phyloP scores from a whole-genome alignment of 2,888 invertebrate genomes.

The Brenthis ino region DNA sequence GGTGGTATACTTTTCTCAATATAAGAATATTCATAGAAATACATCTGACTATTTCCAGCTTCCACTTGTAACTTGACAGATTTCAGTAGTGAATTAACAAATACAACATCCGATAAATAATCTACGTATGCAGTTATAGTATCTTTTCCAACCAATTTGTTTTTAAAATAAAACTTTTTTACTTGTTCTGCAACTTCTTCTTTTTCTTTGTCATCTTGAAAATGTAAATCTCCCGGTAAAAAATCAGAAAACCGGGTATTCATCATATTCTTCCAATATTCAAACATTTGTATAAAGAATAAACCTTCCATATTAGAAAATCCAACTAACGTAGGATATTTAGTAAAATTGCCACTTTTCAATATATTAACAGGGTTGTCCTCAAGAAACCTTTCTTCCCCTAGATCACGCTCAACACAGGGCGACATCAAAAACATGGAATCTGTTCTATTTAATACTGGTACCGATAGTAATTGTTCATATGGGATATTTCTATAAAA shows the following conservation, averaged over 20 bases:
- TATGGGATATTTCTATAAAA: slow-evolving; percentile 52
- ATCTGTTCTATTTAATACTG: slow-evolving; percentile 41
- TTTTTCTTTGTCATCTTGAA: slow-evolving; percentile 48
- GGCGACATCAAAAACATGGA: slow-evolving; percentile 44
- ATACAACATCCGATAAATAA: slow-evolving; percentile 57
- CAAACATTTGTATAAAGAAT: slow-evolving; percentile 45
- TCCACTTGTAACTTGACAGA: slow-evolving; percentile 44
- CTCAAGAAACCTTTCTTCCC: slow-evolving; percentile 47
- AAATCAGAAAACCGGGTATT: slow-evolving; percentile 60
- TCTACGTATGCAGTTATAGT: slow-evolving; percentile 41
- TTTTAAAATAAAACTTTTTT: slow-evolving; percentile 55
- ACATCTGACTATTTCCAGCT: slow-evolving; percentile 47
- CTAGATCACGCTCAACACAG: slow-evolving; percentile 46
- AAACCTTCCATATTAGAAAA: slow-evolving; percentile 53
- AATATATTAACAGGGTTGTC: slow-evolving; percentile 52
- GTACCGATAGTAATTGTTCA: slow-evolving; percentile 45
- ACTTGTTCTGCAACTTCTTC: slow-evolving; percentile 47
- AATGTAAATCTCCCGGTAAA: slow-evolving; percentile 56
- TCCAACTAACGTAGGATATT: slow-evolving; percentile 54
- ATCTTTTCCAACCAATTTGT: slow-evolving; percentile 41
- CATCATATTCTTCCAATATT: slow-evolving; percentile 51
- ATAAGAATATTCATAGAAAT: slow-evolving; percentile 54
- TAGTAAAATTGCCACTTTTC: slow-evolving; percentile 43
- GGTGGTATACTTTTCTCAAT: slow-evolving; percentile 45
- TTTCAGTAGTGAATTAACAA: slow-evolving; percentile 47